These are phyloP conservation scores for Tor tambroides DNA, from an alignment of 2,113 vertebrate genomes.

Conservation along the genomic window DNA sequence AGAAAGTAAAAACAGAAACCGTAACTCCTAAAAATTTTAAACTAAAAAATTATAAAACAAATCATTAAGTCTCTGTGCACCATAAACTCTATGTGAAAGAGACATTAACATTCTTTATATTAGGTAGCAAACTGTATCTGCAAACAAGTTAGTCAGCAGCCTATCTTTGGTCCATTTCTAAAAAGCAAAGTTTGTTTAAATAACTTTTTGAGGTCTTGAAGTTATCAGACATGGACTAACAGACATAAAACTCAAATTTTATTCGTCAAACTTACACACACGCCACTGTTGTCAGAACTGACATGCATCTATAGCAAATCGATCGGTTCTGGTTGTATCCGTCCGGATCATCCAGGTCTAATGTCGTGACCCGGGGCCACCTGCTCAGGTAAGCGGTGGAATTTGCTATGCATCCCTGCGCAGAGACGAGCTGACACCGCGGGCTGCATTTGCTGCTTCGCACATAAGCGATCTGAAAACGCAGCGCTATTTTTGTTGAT, in stretches of 20 bases:
- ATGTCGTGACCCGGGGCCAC: not conserved
- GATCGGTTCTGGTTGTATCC: not conserved
- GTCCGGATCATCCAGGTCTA: not conserved
- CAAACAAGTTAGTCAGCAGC: not conserved
- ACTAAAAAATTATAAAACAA: too few relatives aligned
- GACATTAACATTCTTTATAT: not conserved
- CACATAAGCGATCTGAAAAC: slow-evolving; percentile 73
- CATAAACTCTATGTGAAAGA: not conserved
- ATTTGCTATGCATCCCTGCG: slow-evolving; percentile 60
- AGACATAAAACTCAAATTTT: not conserved
- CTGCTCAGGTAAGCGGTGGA: not conserved
- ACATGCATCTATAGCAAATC: not conserved
- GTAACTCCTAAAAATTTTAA: too few relatives aligned
- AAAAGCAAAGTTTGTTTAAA: too few relatives aligned
- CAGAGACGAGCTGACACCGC: slow-evolving; percentile 75
- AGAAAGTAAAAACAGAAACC: too few relatives aligned
- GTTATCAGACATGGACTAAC: not conserved
- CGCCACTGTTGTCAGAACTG: not conserved
- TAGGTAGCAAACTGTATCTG: not conserved
- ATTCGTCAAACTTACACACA: not conserved
- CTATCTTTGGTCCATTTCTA: not conserved
- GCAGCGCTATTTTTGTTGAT: slow-evolving; percentile 78
- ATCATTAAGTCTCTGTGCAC: too few relatives aligned
- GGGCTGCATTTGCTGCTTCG: slow-evolving; percentile 69
- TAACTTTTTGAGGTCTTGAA: not conserved